Evolutionary conservation across 2,888 invertebrate species (phyloP), one percentile per base, ranked within the genome.

Genomic region (Oscheius sp.): DNA sequence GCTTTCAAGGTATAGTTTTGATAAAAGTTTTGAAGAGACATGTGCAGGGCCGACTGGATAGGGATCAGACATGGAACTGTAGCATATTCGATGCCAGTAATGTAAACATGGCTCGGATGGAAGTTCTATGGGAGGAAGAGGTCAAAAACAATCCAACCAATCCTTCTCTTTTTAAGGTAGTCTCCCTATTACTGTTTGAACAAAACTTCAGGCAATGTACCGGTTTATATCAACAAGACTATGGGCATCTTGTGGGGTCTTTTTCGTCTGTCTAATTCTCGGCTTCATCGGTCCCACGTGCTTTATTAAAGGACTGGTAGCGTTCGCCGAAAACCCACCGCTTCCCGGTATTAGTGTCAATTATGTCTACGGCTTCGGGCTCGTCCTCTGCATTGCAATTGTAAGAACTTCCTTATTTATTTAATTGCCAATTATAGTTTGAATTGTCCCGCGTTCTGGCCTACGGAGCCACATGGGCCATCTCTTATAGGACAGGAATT

Each of bases 101-200:
- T 74, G 81, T 88, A 35, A 90, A 90, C 80, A 86, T 89, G 76
- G 85, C 88, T 55, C 75, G 90, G 74, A 74, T 90, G 76, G 89
- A 89, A 73, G 82, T 84, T n/a, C 74, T 89, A n/a, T 90, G 90
- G 90, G 85, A 88, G 33, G 89, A 89, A 50, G 90, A 90, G 73
- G 70, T 89, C 21, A 83, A 85, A 66, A 59, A 35, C 21, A 81
- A 80, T 29, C 84, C 85, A 10, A 72, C 68, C n/a, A 59, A 66
- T 21, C 85, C 84, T 7, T 83, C 83, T 32, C 77, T 87, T 11
- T 86, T 85, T 76, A 81, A 82, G 73, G 83, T 84, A 10, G 73
- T 77, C 37, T 51, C 62, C 50, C 35, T 9, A 29, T 55, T 66
- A 7, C 55, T 47, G 37, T 50, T 51, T 29, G 4, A 33, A 47